These are phyloP conservation scores for Hedya salicella DNA, from an alignment of 2,888 invertebrate genomes.

Conservation along the genomic window DNA sequence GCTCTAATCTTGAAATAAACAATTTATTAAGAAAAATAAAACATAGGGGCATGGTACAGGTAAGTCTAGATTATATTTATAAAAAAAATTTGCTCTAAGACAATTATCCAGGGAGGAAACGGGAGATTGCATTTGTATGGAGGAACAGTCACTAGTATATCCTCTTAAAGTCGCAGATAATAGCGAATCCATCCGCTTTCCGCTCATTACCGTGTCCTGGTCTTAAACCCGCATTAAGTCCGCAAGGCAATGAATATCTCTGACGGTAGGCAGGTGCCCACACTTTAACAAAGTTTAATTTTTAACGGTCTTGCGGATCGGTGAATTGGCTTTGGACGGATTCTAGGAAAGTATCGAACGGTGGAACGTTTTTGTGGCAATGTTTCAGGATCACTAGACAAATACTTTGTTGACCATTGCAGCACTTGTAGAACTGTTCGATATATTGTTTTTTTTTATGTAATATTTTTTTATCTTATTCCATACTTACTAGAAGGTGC, in stretches of 20 bases:
- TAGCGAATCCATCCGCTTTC: constrained; percentile 5
- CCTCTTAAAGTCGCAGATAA: too few species aligned
- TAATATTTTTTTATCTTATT: too few species aligned
- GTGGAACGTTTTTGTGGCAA: background rate
- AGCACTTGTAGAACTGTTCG: background rate
- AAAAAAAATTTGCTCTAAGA: too few species aligned
- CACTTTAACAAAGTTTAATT: constrained; percentile 38
- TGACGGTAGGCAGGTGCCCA: constrained; percentile 33
- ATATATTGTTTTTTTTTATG: background rate
- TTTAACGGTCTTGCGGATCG: constrained; percentile 26
- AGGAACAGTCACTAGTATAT: too few species aligned
- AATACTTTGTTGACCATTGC: background rate
- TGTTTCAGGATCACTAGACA: background rate
- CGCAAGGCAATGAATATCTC: constrained; percentile 8
- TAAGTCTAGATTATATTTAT: too few species aligned
- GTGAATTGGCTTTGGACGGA: constrained; percentile 7
- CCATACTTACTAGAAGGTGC: too few species aligned
- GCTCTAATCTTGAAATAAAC: too few species aligned
- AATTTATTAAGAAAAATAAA: too few species aligned
- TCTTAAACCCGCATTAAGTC: constrained; percentile 14
- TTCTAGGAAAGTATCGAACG: constrained; percentile 4
- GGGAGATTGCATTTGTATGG: too few species aligned
- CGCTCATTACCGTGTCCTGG: background rate
- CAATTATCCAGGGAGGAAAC: too few species aligned
- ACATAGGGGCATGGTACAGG: too few species aligned